Conservation (phyloP, 1,140 invertebrate species). For the Tetranychus cinnabarinus region DNA sequence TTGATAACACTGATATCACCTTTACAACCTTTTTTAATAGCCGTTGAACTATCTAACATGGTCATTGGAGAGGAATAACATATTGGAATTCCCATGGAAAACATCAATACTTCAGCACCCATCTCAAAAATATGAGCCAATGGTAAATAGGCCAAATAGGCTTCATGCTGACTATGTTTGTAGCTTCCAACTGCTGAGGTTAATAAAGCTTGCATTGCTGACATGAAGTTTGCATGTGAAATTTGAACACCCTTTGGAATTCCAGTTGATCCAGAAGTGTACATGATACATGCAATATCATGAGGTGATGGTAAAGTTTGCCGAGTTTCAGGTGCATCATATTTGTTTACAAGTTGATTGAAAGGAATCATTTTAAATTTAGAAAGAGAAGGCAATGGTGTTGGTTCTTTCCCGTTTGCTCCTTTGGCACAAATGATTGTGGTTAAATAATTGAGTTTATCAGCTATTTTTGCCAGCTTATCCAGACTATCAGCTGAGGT, state of each 20-base stretch:
- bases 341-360: not conserved
- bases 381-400: not conserved
- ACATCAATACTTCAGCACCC: constrained; percentile 27
- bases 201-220: constrained; percentile 57
- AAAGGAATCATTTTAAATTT: not conserved
- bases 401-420: not conserved
- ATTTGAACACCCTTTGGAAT: constrained; percentile 46
- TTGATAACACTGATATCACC: constrained; percentile 66
- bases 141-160: constrained; percentile 78
- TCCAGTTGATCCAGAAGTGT: constrained; percentile 80
- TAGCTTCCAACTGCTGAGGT: not conserved
- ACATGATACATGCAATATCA: constrained; percentile 52
- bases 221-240: constrained; percentile 70
- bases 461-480: not conserved
- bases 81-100: constrained; percentile 49
- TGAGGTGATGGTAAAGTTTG: not conserved
- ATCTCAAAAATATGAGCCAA: constrained; percentile 22
- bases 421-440: not conserved
- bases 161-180: not conserved
- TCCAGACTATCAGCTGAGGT: not conserved
- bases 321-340: not conserved
- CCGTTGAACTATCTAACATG: constrained; percentile 18
- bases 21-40: constrained; percentile 46
- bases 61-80: constrained; percentile 63
- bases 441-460: not conserved